Evolutionary conservation across 2,888 invertebrate genomes (phyloP), one percentile per base, ranked within the genome.

Genomic region (Vanessa cardui): DNA sequence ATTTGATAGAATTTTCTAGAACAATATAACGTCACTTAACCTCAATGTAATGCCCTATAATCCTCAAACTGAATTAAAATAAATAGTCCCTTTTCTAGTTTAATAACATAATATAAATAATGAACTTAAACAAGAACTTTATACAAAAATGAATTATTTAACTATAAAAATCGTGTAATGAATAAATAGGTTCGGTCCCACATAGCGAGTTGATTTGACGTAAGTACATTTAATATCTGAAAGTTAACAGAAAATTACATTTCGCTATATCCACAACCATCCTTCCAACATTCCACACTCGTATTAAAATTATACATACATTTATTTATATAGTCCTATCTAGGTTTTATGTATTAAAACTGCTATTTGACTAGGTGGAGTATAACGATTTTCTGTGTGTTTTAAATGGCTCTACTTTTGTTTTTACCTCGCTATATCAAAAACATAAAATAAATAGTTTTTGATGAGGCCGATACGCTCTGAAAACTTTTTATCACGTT

Each of bases 311-410:
- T 80, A 80, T 82, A 84, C 76, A 85, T 86, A 83, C 84, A 85
- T 86, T 85, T 80, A 84, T 83, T 77, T 73, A 76, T 67, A 63
- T 52, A 62, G 31, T 31, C 79, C 83, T 88, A 89, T 82, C 87
- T 89, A 89, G 85, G 85, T 85, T 84, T 72, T 72, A 73, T 83
- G 80, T 76, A 80, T 86, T 87, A 88, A 89, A 89, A 89, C 88
- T 90, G 91, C 80, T 82, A 79, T 86, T 81, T 92, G 92, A 92
- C 92, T 91, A 92, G 91, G 88, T 88, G 86, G 82, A 86, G 84
- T 84, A 78, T 76, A 80, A 79, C 79, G 84, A 85, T 56, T 56
- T 56, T 39, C 39, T 33, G 31, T 7, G 16, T 7, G 6, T 52
- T 54, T 54, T 31, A 12, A 54, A 31, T 33, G 54, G 26, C 9